phyloP scores from a whole-genome alignment of 1,140 invertebrate species.

The Heliconius hewitsoni region DNA sequence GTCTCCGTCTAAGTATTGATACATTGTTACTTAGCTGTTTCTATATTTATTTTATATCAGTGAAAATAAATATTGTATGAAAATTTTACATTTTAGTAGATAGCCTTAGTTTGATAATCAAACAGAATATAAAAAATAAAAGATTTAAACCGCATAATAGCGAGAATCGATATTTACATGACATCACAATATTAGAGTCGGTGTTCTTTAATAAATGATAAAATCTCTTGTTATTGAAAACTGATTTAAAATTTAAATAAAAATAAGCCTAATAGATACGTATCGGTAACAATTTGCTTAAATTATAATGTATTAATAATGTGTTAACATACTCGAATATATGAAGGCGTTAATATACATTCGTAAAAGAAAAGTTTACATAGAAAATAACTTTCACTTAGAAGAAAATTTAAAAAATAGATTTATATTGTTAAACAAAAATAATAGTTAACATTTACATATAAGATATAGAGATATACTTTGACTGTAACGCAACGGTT shows the following conservation, averaged over 20 bases:
- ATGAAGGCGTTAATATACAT: not conserved
- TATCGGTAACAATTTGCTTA: not conserved
- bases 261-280: not conserved
- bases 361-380: not conserved
- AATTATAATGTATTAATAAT: too few relatives aligned
- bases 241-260: not conserved
- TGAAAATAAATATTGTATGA: too few relatives aligned
- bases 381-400: not conserved
- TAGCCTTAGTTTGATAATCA: not conserved
- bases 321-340: too few relatives aligned
- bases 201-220: constrained; percentile 3
- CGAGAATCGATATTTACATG: not conserved
- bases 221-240: not conserved
- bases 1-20: too few relatives aligned
- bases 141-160: not conserved
- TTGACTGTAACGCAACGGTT: too few relatives aligned
- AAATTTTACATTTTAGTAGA: not conserved
- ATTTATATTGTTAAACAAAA: too few relatives aligned
- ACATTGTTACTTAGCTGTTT: too few relatives aligned
- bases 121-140: not conserved
- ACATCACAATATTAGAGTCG: not conserved
- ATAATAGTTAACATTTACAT: too few relatives aligned
- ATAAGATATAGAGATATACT: too few relatives aligned
- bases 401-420: too few relatives aligned
- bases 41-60: too few relatives aligned